Evolutionary conservation across 2,888 invertebrate genomes (phyloP).

Genomic region (Sarcophaga rosellei): DNA sequence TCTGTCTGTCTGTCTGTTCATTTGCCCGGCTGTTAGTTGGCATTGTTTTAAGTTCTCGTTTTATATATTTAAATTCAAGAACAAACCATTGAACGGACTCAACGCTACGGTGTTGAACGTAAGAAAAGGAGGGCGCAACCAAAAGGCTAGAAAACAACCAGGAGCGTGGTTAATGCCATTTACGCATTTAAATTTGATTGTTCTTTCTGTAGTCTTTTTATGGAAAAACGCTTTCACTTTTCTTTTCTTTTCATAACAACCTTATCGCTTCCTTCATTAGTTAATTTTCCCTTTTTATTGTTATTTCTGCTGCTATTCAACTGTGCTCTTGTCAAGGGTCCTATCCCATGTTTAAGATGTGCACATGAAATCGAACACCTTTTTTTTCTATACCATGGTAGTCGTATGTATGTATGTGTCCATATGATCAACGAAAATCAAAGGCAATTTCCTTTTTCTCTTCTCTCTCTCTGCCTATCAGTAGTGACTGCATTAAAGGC

Average conservation of each 20-base stretch:
- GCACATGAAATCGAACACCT: constrained; percentile 59
- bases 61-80: background rate
- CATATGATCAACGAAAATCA: background rate
- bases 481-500: constrained; percentile 24
- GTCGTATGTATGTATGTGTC: background rate
- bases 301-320: background rate
- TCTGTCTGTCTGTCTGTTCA: constrained; percentile 1
- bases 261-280: background rate
- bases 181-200: constrained; percentile 63
- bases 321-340: constrained; percentile 49
- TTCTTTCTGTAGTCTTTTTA: constrained; percentile 21
- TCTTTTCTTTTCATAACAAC: constrained; percentile 31
- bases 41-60: background rate
- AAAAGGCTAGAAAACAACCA: constrained; percentile 77
- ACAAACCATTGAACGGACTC: constrained; percentile 7
- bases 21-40: background rate
- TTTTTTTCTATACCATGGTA: background rate
- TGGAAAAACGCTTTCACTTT: constrained; percentile 59
- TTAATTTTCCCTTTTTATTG: constrained; percentile 1
- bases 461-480: too few species aligned
- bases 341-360: background rate
- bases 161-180: constrained; percentile 77
- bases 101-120: background rate
- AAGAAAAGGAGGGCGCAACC: constrained; percentile 71
- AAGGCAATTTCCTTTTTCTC: background rate